Conservation (phyloP, 1,140 invertebrate genomes). For the Pemphigus obesinymphae region DNA sequence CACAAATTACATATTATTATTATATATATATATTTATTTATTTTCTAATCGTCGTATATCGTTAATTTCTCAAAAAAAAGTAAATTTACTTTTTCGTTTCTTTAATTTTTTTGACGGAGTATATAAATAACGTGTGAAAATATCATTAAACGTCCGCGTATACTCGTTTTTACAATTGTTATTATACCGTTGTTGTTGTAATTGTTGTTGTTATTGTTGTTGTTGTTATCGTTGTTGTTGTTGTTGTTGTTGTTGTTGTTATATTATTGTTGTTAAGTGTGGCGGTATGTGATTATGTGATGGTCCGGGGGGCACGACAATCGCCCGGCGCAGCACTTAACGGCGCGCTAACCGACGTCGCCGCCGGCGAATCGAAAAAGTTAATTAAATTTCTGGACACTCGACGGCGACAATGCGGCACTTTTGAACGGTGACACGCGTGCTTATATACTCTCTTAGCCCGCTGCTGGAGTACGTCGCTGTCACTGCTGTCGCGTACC, state of each 20-base stretch:
- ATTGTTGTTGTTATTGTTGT: neutral
- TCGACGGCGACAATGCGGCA: neutral
- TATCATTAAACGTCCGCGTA: neutral
- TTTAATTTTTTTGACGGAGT: no score
- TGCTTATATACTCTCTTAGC: no score
- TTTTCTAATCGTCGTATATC: no score
- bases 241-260: no score
- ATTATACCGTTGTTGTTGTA: neutral
- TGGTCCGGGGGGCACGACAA: neutral
- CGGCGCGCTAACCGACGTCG: neutral
- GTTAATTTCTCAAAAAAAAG: no score
- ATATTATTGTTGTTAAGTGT: no score
- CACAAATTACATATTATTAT: no score
- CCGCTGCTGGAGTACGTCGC: neutral
- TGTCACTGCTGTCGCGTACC: neutral
- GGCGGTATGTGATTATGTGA: no score
- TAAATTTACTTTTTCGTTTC: no score
- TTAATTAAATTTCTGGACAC: conserved; percentile 10
- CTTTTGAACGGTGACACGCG: conserved; percentile 1
- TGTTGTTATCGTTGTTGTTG: no score
- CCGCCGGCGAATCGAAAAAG: neutral
- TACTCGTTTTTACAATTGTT: neutral
- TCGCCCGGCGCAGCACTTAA: neutral
- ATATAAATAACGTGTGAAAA: no score
- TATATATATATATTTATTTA: no score